A percentile compares a stretch with the other conserved stretches of the same genome.
Conservation (phyloP, 37 sponge, comb jelly and placozoan genomes). For the Chondrosia reniformis region DNA sequence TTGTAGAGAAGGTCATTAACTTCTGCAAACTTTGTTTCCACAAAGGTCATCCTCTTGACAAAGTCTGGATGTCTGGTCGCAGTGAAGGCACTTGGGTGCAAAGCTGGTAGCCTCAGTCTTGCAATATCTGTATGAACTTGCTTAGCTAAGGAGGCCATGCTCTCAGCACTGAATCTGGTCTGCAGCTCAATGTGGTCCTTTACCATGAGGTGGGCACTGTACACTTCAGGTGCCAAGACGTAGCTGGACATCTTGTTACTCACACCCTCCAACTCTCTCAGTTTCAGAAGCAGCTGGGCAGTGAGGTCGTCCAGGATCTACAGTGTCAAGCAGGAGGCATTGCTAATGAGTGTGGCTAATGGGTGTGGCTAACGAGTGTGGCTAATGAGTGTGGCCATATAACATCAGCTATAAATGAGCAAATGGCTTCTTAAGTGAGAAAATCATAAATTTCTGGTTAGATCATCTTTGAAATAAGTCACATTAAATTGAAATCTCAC, state of each 20-base stretch:
- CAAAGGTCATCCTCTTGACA: neutral
- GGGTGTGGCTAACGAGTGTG: too few species aligned
- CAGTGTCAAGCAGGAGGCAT: too few species aligned
- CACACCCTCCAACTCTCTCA: conserved; percentile 19
- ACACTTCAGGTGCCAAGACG: conserved; percentile 43
- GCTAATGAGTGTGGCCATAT: too few species aligned
- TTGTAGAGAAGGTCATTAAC: conserved; percentile 24
- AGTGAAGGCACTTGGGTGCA: conserved; percentile 33
- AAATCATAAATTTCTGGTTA: too few species aligned
- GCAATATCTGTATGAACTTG: conserved; percentile 23
- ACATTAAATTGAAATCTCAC: too few species aligned
- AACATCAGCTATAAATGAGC: too few species aligned
- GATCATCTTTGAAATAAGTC: too few species aligned
- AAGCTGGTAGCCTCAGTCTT: conserved; percentile 12
- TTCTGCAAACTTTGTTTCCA: conserved; percentile 26
- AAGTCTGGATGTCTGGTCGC: conserved; percentile 11
- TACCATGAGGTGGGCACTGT: conserved; percentile 34
- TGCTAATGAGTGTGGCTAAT: too few species aligned
- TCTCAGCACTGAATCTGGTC: neutral
- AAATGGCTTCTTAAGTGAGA: too few species aligned
- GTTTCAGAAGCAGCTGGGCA: neutral
- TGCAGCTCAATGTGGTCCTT: conserved; percentile 22
- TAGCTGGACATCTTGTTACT: conserved; percentile 34
- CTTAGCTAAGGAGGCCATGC: neutral
- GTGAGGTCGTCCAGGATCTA: conserved; percentile 39